Evolutionary conservation across 2,888 invertebrate species (phyloP).

Genomic region (Zele albiditarsus): DNA sequence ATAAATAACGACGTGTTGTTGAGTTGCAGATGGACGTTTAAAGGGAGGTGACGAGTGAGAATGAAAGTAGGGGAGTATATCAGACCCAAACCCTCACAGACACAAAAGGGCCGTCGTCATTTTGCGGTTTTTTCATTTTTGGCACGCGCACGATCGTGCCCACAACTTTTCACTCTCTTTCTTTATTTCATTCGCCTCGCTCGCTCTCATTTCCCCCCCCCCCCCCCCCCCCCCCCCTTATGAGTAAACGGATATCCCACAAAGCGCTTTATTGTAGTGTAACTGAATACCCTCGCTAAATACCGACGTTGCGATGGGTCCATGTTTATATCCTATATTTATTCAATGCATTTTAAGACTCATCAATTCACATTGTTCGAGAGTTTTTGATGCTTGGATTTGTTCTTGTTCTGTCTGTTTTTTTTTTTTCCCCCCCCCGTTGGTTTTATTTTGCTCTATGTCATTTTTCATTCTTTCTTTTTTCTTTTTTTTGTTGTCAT

Average conservation of each 20-base stretch:
- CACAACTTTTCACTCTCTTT: constrained; percentile 19
- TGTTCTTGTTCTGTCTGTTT: neutral
- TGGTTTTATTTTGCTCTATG: neutral
- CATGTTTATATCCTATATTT: constrained; percentile 4
- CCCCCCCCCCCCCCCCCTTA: constrained; percentile 38
- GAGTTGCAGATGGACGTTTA: neutral
- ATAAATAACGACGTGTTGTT: neutral
- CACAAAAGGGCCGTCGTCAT: constrained; percentile 55
- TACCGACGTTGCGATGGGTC: constrained; percentile 50
- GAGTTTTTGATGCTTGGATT: neutral
- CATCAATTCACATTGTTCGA: constrained; percentile 8
- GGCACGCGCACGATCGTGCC: constrained; percentile 66
- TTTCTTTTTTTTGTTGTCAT: neutral
- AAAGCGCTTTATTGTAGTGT: constrained; percentile 71
- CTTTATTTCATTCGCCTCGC: neutral
- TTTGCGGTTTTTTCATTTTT: constrained; percentile 69
- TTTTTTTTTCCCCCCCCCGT: neutral
- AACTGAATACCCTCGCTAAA: constrained; percentile 68
- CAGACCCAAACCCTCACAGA: neutral
- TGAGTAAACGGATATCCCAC: constrained; percentile 70
- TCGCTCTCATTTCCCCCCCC: neutral
- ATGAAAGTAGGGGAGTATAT: neutral
- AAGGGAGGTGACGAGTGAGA: neutral
- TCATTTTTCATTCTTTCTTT: neutral
- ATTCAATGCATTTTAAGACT: constrained; percentile 14